Base-by-base conservation (phyloP, 1,140 invertebrate species). In the Drosophila eugracilis region DNA sequence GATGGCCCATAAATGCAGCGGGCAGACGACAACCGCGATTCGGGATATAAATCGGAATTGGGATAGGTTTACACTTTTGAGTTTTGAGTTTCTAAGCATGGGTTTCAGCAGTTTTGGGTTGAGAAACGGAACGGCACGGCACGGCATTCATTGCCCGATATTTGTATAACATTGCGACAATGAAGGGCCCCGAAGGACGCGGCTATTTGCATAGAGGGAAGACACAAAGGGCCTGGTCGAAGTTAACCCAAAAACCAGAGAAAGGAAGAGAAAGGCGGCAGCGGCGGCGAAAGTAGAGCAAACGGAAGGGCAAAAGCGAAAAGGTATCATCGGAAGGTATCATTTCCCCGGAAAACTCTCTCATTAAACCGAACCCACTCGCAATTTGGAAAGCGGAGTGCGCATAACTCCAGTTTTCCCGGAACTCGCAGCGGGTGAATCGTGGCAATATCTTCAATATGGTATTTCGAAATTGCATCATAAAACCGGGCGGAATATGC, bases 111-210 rank as follows among this genome's bases (percentile, higher is more conserved):
- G 10, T 15, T n/a, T 19, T 12, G 24, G 15, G 12, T 17, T 36
- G 17, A 54, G 37, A 62, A 54, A 62, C n/a, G n/a, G n/a, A n/a
- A n/a, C n/a, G n/a, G n/a, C n/a, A n/a, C n/a, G n/a, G n/a, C n/a
- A n/a, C n/a, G n/a, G n/a, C n/a, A n/a, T n/a, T n/a, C n/a, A n/a
- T n/a, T 75, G 76, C 47, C 55, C 70, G 77, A 84, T 78, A 54
- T 84, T 86, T 86, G 81, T 86, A 88, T 86, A 88, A 86, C 54
- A 86, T 86, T 86, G 83, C 83, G 81, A 81, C 76, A 81, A 86
- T 81, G 34, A 44, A 63, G 77, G 58, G 62, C 60, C 48, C 21
- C 65, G 80, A 83, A 75, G 79, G 79, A 58, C 72, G 48, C 12
- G 37, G 1, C 37, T 45, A 63, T 63, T 63, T 63, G 62, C 60